A percentile compares a stretch with the other conserved stretches of the same genome.
Evolutionary conservation across 2,113 vertebrate species (phyloP).

Genomic region (Miniopterus natalensis): DNA sequence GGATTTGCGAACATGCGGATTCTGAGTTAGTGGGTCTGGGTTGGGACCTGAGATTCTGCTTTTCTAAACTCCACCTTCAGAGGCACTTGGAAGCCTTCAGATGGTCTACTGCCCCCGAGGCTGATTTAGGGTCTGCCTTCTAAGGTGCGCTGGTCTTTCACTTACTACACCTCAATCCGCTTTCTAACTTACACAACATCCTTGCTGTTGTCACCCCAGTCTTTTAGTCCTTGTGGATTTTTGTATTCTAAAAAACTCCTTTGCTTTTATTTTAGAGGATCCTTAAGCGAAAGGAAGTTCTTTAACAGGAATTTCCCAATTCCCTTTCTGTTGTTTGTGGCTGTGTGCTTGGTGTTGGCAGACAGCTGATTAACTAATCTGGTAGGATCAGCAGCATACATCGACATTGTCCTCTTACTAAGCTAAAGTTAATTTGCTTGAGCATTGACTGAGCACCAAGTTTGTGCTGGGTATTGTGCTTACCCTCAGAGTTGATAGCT

Average conservation of each 20-base stretch:
- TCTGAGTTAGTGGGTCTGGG: neutral
- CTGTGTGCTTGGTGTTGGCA: neutral
- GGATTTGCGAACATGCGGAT: neutral
- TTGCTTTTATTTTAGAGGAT: neutral
- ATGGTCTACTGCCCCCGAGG: neutral
- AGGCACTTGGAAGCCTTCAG: neutral
- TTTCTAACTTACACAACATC: neutral
- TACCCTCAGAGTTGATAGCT: neutral
- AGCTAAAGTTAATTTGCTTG: neutral
- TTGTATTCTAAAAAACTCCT: neutral
- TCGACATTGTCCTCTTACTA: neutral
- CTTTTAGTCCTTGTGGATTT: neutral
- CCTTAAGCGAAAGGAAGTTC: neutral
- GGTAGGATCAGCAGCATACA: neutral
- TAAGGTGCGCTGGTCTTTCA: neutral
- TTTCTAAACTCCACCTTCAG: neutral
- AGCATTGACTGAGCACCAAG: neutral
- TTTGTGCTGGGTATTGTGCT: neutral
- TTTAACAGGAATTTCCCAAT: neutral
- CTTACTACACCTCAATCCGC: neutral
- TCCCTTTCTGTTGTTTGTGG: neutral
- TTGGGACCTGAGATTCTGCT: neutral
- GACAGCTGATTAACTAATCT: neutral
- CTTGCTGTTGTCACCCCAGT: neutral
- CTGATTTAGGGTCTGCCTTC: neutral